Evolutionary conservation across 2,888 invertebrate species (phyloP).

Genomic region (Xanthorhoe spadicearia): DNA sequence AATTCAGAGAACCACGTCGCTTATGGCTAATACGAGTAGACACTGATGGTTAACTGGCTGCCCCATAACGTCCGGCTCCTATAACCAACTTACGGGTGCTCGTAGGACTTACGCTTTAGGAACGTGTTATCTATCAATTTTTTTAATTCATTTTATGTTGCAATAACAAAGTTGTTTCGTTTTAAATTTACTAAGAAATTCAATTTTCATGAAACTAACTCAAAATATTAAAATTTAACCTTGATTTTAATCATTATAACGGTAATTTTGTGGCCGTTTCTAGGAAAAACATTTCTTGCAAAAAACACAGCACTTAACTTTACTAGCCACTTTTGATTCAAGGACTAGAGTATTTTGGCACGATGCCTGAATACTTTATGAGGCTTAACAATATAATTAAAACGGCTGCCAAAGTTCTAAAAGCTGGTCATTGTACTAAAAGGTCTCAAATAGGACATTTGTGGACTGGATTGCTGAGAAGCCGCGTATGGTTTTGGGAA

Average conservation of each 20-base stretch:
- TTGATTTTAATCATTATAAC: background rate
- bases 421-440: slow-evolving; percentile 22
- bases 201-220: no score
- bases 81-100: no score
- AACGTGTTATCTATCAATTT: no score
- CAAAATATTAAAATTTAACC: background rate
- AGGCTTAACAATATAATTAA: slow-evolving; percentile 37
- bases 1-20: slow-evolving; percentile 56
- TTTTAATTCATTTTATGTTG: no score
- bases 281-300: slow-evolving; percentile 1
- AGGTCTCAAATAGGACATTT: slow-evolving; percentile 9
- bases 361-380: slow-evolving; percentile 35
- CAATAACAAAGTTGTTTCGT: no score
- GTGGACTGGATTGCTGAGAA: background rate
- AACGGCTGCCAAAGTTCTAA: slow-evolving; percentile 32
- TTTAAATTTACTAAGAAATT: no score
- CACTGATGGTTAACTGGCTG: background rate
- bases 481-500: no score
- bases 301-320: slow-evolving; percentile 11
- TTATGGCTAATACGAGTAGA: slow-evolving; percentile 6
- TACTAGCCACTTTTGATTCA: slow-evolving; percentile 23
- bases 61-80: no score
- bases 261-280: background rate
- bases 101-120: no score
- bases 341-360: slow-evolving; percentile 30